Percentiles rank a stretch among this genome's conserved stretches.
These are phyloP conservation scores for Adoxophyes honmai DNA, from an alignment of 1,140 invertebrate genomes.

Conservation along the genomic window DNA sequence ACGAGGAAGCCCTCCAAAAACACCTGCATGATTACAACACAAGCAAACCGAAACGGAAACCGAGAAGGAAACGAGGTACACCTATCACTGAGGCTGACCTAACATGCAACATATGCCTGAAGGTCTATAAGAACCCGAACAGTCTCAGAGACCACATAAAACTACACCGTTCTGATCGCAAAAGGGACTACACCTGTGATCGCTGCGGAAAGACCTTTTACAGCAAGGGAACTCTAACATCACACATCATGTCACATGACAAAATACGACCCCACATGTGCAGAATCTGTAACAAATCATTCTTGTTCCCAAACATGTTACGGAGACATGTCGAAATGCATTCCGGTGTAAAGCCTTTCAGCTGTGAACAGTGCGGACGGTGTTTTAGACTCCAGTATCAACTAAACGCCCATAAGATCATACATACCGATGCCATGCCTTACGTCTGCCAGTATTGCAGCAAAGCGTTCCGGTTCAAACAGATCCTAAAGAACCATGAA, in stretches of 20 bases:
- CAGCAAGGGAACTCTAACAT: slow-evolving; percentile 47
- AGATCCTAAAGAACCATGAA: slow-evolving; percentile 81
- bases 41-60: slow-evolving; percentile 29
- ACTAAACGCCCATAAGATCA: slow-evolving; percentile 57
- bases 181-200: slow-evolving; percentile 57
- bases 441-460: slow-evolving; percentile 84
- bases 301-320: slow-evolving; percentile 50
- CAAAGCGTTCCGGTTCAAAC: slow-evolving; percentile 84
- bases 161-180: slow-evolving; percentile 45
- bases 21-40: slow-evolving; percentile 23
- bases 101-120: slow-evolving; percentile 50
- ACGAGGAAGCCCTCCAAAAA: slow-evolving; percentile 21
- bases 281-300: slow-evolving; percentile 54
- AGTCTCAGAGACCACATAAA: slow-evolving; percentile 48
- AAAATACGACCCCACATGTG: slow-evolving; percentile 48
- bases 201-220: slow-evolving; percentile 58
- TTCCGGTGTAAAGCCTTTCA: slow-evolving; percentile 84
- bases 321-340: slow-evolving; percentile 80
- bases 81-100: slow-evolving; percentile 40
- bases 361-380: slow-evolving; percentile 84
- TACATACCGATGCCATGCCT: slow-evolving; percentile 92
- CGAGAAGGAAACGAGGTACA: slow-evolving; percentile 34
- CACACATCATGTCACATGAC: slow-evolving; percentile 53
- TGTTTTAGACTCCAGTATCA: slow-evolving; percentile 80
- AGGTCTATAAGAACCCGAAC: slow-evolving; percentile 55